These are phyloP conservation scores for Ophion ventricosus DNA, from an alignment of 2,888 invertebrate genomes.

Conservation along the genomic window DNA sequence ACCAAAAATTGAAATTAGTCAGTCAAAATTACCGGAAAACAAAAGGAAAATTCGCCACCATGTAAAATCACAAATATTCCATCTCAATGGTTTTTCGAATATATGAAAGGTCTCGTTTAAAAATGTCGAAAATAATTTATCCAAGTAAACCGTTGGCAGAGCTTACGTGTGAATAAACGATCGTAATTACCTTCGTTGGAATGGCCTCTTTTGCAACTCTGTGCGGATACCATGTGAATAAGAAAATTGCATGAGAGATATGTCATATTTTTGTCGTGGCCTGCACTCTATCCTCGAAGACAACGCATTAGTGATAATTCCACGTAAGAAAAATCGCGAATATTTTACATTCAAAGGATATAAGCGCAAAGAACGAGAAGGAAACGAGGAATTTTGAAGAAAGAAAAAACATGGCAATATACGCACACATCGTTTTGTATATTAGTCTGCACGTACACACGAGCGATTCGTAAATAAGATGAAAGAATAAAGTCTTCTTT, in stretches of 20 bases:
- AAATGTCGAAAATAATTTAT: too few relatives aligned
- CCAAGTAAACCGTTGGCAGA: too few relatives aligned
- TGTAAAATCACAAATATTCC: not conserved
- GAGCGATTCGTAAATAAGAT: constrained; percentile 17
- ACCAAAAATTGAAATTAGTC: too few relatives aligned
- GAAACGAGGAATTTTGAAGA: constrained; percentile 17
- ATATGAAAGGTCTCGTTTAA: too few relatives aligned
- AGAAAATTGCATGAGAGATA: constrained; percentile 38
- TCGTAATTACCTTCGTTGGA: not conserved
- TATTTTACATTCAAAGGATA: constrained; percentile 37
- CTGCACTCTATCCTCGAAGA: constrained; percentile 45
- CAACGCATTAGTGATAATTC: constrained; percentile 62
- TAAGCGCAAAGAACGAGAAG: constrained; percentile 13
- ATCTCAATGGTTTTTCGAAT: too few relatives aligned
- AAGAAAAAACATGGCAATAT: constrained; percentile 44
- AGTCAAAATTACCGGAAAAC: too few relatives aligned
- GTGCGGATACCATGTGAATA: not conserved
- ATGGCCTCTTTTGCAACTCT: not conserved
- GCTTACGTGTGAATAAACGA: not conserved
- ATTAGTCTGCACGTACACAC: constrained; percentile 55
- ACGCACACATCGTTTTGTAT: constrained; percentile 67
- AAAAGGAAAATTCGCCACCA: not conserved
- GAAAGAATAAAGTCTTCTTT: not conserved
- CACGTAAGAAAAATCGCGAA: constrained; percentile 13
- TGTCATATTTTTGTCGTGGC: constrained; percentile 51